Conservation (phyloP, 2,888 invertebrate species). For the Heliconius ismenius region DNA sequence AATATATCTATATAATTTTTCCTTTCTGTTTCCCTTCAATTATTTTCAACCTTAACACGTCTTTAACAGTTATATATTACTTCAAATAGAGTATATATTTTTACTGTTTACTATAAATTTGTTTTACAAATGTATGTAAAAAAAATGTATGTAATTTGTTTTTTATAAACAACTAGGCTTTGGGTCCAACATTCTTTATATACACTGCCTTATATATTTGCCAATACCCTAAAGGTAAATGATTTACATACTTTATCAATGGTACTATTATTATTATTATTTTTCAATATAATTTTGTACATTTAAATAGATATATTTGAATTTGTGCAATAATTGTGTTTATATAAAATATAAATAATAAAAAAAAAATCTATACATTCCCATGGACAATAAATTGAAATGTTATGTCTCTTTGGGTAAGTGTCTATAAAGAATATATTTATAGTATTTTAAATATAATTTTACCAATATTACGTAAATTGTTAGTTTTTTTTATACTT, state of each 20-base stretch:
- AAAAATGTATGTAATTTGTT: no score
- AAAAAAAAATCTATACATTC: slow-evolving; percentile 54
- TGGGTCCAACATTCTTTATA: slow-evolving; percentile 8
- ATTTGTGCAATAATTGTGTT: slow-evolving; percentile 44
- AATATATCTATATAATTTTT: background rate
- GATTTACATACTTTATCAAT: background rate
- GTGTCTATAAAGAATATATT: slow-evolving; percentile 5
- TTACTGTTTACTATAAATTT: background rate
- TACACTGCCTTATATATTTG: background rate
- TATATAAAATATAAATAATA: slow-evolving; percentile 29
- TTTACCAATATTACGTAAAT: background rate
- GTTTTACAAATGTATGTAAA: background rate
- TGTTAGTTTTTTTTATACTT: background rate
- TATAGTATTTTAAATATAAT: slow-evolving; percentile 12
- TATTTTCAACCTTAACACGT: background rate
- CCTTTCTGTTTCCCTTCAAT: background rate
- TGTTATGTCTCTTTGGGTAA: slow-evolving; percentile 58
- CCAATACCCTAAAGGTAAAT: background rate
- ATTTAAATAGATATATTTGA: slow-evolving; percentile 1
- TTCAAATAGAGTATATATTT: background rate
- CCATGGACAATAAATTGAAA: slow-evolving; percentile 59
- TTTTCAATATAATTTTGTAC: background rate
- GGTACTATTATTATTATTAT: background rate
- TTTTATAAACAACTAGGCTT: background rate
- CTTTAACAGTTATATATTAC: background rate